A percentile compares a stretch with the other conserved stretches of the same genome.
Conservation (phyloP, 2,113 vertebrate genomes). For the Halcyon malimbica region DNA sequence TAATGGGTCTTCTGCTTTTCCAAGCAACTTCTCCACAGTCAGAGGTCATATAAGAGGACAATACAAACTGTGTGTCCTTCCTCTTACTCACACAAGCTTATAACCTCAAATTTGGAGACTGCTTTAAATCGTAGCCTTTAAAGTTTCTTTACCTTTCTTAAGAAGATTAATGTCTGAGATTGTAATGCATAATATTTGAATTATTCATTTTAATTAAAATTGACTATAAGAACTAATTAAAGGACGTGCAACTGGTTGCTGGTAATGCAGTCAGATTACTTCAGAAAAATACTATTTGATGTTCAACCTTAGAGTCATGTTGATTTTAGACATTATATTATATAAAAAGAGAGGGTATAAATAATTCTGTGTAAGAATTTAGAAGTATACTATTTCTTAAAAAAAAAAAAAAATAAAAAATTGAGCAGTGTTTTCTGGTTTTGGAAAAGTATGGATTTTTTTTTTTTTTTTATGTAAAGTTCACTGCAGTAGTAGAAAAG, state of each 20-base stretch:
- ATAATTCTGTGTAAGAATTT: not conserved
- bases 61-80: not conserved
- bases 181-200: constrained; percentile 55
- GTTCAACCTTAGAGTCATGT: not conserved
- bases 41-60: not conserved
- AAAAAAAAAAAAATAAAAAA: not conserved
- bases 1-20: not conserved
- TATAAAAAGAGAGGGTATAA: not conserved
- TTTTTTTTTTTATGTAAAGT: not conserved
- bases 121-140: not conserved
- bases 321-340: constrained; percentile 21
- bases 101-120: not conserved
- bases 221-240: constrained; percentile 54
- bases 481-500: not conserved
- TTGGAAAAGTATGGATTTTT: not conserved
- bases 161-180: constrained; percentile 56
- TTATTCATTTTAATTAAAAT: constrained; percentile 69
- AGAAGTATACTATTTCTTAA: not conserved
- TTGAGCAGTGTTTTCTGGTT: not conserved
- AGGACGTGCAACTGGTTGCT: constrained; percentile 39
- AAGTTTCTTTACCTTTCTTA: constrained; percentile 57
- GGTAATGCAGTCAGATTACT: not conserved
- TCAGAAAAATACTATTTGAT: constrained; percentile 22
- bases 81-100: not conserved
- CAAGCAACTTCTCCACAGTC: not conserved